phyloP scores from a whole-genome alignment of 2,888 invertebrate genomes.

The Malachius bipustulatus region DNA sequence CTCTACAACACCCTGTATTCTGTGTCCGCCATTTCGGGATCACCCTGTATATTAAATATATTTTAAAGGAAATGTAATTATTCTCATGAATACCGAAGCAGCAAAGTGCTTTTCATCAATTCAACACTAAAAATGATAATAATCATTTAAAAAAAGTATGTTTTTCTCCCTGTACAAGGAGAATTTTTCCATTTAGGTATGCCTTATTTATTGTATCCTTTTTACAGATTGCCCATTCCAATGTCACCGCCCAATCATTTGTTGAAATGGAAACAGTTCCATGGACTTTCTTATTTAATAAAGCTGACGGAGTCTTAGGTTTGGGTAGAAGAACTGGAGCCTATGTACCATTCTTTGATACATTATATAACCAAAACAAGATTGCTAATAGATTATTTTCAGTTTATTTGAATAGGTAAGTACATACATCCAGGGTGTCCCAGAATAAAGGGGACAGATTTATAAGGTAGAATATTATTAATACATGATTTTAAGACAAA shows the following conservation, averaged over 20 bases:
- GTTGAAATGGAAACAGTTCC: slow-evolving; percentile 57
- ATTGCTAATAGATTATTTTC: slow-evolving; percentile 48
- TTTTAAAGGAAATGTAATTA: no score
- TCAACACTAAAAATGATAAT: no score
- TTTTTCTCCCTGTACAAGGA: no score
- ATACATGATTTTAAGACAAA: no score
- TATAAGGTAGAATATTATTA: no score
- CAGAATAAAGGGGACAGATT: no score
- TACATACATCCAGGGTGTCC: background rate
- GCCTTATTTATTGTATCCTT: slow-evolving; percentile 3
- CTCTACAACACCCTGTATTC: no score
- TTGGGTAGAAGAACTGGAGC: slow-evolving; percentile 45
- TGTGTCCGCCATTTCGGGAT: no score
- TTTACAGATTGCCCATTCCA: slow-evolving; percentile 43
- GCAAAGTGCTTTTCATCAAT: no score
- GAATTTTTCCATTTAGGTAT: background rate
- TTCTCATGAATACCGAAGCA: no score
- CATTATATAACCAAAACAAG: slow-evolving; percentile 44
- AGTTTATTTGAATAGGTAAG: slow-evolving; percentile 56
- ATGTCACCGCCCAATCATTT: slow-evolving; percentile 52
- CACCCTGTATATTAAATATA: no score
- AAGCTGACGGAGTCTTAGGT: slow-evolving; percentile 62
- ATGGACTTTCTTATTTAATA: slow-evolving; percentile 49
- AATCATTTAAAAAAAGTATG: no score
- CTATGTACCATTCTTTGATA: slow-evolving; percentile 53